phyloP scores from a whole-genome alignment of 2,888 invertebrate genomes.

The Perizoma flavofasciatum region DNA sequence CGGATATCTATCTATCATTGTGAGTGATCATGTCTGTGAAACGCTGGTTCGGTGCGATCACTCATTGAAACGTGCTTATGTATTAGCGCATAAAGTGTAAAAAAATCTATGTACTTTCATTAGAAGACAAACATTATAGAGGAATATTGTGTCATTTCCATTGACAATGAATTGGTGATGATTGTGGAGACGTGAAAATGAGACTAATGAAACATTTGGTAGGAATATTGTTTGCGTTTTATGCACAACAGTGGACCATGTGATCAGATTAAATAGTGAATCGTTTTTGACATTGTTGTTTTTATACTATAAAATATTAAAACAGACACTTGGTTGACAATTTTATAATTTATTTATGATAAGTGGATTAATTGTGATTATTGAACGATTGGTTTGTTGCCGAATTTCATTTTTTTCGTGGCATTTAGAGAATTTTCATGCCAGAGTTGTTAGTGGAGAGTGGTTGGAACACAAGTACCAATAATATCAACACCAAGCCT shows the following conservation, averaged over 20 bases:
- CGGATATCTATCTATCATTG: slow-evolving; percentile 53
- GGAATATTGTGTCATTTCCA: slow-evolving; percentile 64
- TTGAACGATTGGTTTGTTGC: slow-evolving; percentile 67
- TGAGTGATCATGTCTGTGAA: slow-evolving; percentile 63
- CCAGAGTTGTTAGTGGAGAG: slow-evolving; percentile 48
- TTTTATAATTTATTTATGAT: slow-evolving; percentile 81
- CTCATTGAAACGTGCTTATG: slow-evolving; percentile 59
- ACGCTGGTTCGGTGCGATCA: slow-evolving; percentile 58
- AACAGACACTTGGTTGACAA: slow-evolving; percentile 76
- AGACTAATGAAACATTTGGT: slow-evolving; percentile 66
- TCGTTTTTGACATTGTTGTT: slow-evolving; percentile 80
- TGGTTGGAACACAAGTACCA: slow-evolving; percentile 50
- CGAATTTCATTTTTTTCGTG: slow-evolving; percentile 51
- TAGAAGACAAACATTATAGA: slow-evolving; percentile 72
- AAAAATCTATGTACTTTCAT: slow-evolving; percentile 69
- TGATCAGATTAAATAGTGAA: slow-evolving; percentile 78
- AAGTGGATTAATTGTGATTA: slow-evolving; percentile 81
- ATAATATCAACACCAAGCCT: slow-evolving; percentile 70
- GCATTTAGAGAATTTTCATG: slow-evolving; percentile 62
- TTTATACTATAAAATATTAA: slow-evolving; percentile 70
- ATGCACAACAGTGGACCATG: slow-evolving; percentile 79
- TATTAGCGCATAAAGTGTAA: slow-evolving; percentile 71
- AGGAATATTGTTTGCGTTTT: slow-evolving; percentile 74
- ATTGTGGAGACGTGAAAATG: slow-evolving; percentile 73
- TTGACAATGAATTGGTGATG: slow-evolving; percentile 75